Base-by-base conservation (phyloP, 2,797 vertebrate species). In the Anguilla obscura region DNA sequence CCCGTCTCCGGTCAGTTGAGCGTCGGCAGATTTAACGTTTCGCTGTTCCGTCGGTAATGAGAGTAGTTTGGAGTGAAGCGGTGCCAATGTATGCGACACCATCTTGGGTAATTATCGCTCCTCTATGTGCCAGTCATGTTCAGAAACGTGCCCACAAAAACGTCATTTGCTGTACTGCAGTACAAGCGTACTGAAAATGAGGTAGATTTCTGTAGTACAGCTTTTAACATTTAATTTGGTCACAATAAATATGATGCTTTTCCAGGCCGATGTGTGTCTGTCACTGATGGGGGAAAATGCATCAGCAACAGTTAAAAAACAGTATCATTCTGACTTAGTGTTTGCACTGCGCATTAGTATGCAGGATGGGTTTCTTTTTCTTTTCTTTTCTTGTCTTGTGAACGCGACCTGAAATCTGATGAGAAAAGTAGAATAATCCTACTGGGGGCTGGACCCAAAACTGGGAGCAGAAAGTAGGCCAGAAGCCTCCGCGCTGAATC, bases 401-500 rank as follows among this genome's bases (percentile, higher is more conserved):
- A 82, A 50, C 79, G 18, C 45, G 79, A 82, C 79, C 79, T 82
- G 79, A 82, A 82, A 50, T 50, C 18, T 48, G 79, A 82, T 82
- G 79, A 82, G 79, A 9, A 50, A 82, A 50, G 45, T 82, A 50
- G 79, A 82, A 48, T 82, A 85, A 63, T 58, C 84, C 84, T 85
- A 36, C 24, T 85, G 58, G 52, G 58, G 33, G 33, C 58, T 85
- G 84, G 84, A 85, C 52, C 36, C 52, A 85, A 85, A 85, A 58
- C 84, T 85, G 83, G 56, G 58, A 85, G 27, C n/a, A 36, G 58
- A 85, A 60, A 85, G 52, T 85, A 63, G 52, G 84, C 58, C 52
- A 58, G 52, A 36, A 33, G 27, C 48, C 58, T 85, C 84, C 36
- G 52, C 30, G 7, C 52, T 63, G 60, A 60, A 85, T 58, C 52